Evolutionary conservation across 2,888 invertebrate genomes (phyloP).

Genomic region (Sphecodes monilicornis): DNA sequence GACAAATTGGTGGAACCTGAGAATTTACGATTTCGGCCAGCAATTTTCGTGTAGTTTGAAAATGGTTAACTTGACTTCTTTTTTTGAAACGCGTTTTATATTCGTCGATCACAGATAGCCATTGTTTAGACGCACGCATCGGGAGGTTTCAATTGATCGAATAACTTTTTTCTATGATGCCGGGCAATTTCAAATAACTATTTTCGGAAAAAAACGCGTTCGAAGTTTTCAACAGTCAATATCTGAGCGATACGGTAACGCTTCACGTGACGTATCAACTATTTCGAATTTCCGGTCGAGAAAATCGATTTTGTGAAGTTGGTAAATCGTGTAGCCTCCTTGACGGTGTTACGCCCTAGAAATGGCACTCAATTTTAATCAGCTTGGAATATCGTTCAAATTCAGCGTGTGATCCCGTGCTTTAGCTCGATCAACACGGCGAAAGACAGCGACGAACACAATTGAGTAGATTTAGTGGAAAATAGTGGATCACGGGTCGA

Average conservation of each 20-base stretch:
- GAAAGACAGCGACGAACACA: constrained; percentile 1
- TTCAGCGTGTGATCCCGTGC: background rate
- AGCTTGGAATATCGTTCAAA: background rate
- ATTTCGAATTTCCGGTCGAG: background rate
- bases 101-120: background rate
- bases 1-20: background rate
- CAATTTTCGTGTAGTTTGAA: background rate
- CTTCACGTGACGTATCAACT: no score
- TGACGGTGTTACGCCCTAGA: background rate
- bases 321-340: background rate
- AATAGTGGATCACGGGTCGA: constrained; percentile 1
- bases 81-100: background rate
- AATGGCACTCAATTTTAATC: background rate
- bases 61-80: background rate
- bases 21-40: background rate
- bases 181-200: background rate
- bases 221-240: background rate
- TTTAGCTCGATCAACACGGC: background rate
- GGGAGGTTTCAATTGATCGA: constrained; percentile 2
- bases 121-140: background rate
- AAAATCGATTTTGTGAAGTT: background rate
- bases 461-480: constrained; percentile 10
- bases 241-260: background rate
- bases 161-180: background rate
- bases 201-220: background rate